These are phyloP conservation scores for Zaprionus capensis DNA, from an alignment of 1,140 invertebrate genomes.

Conservation along the genomic window DNA sequence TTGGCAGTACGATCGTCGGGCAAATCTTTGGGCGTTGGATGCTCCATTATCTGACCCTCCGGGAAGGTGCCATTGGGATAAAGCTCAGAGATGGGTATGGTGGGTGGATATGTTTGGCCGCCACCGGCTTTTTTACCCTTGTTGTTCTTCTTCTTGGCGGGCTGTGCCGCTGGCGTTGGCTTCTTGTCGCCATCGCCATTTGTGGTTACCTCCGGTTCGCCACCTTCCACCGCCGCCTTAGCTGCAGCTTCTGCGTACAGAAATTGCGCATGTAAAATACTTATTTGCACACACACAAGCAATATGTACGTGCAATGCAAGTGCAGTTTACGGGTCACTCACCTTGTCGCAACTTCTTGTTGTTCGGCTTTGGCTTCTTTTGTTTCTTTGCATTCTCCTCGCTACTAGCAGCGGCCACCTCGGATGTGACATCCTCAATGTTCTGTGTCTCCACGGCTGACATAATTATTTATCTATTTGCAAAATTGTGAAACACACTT, in stretches of 20 bases:
- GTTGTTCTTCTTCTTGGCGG: conserved; percentile 88
- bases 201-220: conserved; percentile 58
- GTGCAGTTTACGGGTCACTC: conserved; percentile 57
- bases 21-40: conserved; percentile 86
- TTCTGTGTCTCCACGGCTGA: conserved; percentile 62
- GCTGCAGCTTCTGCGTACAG: conserved; percentile 72
- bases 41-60: conserved; percentile 92
- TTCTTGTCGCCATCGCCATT: conserved; percentile 85
- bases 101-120: conserved; percentile 92
- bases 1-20: conserved; percentile 93
- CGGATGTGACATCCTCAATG: conserved; percentile 45
- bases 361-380: conserved; percentile 83
- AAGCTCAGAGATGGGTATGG: conserved; percentile 93
- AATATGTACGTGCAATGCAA: conserved; percentile 9
- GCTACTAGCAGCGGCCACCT: conserved; percentile 16
- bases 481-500: conserved; percentile 36
- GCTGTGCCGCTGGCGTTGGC: conserved; percentile 84
- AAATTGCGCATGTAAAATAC: conserved; percentile 30
- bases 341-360: conserved; percentile 83
- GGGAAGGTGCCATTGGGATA: conserved; percentile 93
- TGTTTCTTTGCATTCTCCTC: conserved; percentile 76
- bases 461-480: conserved; percentile 44
- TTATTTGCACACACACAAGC: background rate
- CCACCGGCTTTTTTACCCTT: conserved; percentile 85
- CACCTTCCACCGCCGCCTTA: conserved; percentile 61